Evolutionary conservation across 2,888 invertebrate species (phyloP).

Genomic region (Himalopsyche japonica): DNA sequence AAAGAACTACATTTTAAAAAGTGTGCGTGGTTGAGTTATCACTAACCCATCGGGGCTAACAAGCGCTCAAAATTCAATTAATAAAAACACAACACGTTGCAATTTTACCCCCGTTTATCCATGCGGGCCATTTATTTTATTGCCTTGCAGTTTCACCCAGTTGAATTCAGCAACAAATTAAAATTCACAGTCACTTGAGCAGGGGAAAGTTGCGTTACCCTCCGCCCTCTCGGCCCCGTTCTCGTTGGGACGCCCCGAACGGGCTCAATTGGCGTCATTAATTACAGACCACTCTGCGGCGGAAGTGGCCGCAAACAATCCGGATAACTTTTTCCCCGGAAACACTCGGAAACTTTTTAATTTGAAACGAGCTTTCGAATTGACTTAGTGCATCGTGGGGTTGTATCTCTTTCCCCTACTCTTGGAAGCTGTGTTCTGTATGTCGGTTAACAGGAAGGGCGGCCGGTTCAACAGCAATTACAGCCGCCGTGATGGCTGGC

Average conservation of each 20-base stretch:
- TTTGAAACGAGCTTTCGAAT: conserved; percentile 10
- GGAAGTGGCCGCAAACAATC: conserved; percentile 8
- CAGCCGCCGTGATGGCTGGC: background rate
- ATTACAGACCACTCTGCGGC: conserved; percentile 17
- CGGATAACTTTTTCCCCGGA: conserved; percentile 7
- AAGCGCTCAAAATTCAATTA: background rate
- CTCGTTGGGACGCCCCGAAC: background rate
- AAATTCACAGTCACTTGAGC: conserved; percentile 1
- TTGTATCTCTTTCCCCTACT: background rate
- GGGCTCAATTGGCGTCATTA: conserved; percentile 17
- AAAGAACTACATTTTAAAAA: background rate
- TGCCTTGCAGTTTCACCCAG: background rate
- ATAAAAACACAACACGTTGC: conserved; percentile 1
- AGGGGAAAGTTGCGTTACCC: background rate
- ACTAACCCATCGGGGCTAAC: background rate
- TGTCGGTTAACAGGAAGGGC: background rate
- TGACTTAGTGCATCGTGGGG: conserved; percentile 1
- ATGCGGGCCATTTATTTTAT: background rate
- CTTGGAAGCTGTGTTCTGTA: background rate
- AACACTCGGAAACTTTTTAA: conserved; percentile 15
- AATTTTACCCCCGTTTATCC: background rate
- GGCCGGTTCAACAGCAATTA: conserved; percentile 1
- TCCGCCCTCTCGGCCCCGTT: background rate
- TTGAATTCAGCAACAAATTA: conserved; percentile 1
- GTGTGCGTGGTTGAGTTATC: background rate